phyloP scores from a whole-genome alignment of 2,113 vertebrate genomes.

The Hippocampus comes region DNA sequence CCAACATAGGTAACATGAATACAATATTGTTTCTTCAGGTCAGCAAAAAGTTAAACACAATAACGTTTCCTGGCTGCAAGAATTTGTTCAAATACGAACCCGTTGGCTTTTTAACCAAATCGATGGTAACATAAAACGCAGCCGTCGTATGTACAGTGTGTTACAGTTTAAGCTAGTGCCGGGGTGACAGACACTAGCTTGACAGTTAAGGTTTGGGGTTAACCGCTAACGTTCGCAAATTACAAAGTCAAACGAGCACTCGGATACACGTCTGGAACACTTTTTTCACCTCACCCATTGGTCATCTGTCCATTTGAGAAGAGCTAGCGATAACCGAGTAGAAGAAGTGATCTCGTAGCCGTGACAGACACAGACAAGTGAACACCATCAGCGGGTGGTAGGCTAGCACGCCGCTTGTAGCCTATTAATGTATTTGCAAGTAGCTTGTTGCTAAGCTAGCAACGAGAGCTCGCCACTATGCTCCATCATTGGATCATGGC shows the following conservation, averaged over 20 bases:
- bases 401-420: neutral
- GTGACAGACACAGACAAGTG: neutral
- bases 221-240: slow-evolving; percentile 33
- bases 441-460: slow-evolving; percentile 39
- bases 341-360: slow-evolving; percentile 8
- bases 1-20: neutral
- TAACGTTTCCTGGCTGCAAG: neutral
- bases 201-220: slow-evolving; percentile 10
- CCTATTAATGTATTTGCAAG: slow-evolving; percentile 11
- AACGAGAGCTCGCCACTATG: slow-evolving; percentile 61
- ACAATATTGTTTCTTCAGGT: neutral
- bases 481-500: slow-evolving; percentile 66
- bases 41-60: neutral
- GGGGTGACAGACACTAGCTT: no score
- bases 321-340: neutral
- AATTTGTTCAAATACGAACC: neutral
- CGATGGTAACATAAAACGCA: neutral
- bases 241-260: slow-evolving; percentile 31
- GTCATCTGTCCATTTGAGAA: neutral
- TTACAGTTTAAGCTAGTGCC: slow-evolving; percentile 17
- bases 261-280: slow-evolving; percentile 6
- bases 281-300: slow-evolving; percentile 5
- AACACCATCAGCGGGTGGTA: neutral
- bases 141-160: neutral
- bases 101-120: neutral